phyloP scores from a whole-genome alignment of 2,797 vertebrate species.

The Karalla daura region DNA sequence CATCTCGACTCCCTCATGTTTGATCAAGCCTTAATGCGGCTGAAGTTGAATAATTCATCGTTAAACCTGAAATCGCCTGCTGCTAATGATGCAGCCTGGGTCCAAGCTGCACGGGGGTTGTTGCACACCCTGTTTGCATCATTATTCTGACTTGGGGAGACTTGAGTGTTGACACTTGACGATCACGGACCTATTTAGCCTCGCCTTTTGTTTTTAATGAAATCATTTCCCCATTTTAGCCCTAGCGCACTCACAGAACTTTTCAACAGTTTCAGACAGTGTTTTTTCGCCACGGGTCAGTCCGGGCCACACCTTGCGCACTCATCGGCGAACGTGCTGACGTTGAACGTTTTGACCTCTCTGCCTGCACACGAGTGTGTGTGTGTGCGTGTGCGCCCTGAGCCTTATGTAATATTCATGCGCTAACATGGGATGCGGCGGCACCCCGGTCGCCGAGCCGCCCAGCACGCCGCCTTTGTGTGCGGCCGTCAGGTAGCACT shows the following conservation, averaged over 20 bases:
- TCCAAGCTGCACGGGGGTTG: too few relatives aligned
- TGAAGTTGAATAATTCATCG: too few relatives aligned
- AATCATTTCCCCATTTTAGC: not conserved
- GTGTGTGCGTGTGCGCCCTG: not conserved
- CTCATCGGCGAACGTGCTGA: conserved; percentile 56
- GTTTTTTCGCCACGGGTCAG: not conserved
- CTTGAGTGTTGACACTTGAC: too few relatives aligned
- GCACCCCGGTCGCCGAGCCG: conserved; percentile 22
- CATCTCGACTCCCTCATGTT: too few relatives aligned
- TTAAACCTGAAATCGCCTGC: too few relatives aligned
- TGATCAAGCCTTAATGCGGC: too few relatives aligned
- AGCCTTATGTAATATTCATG: conserved; percentile 59
- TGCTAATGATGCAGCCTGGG: too few relatives aligned
- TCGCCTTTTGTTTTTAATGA: too few relatives aligned
- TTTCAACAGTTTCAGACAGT: conserved; percentile 9
- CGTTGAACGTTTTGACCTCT: conserved; percentile 20
- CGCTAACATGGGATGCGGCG: conserved; percentile 43
- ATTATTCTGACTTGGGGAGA: too few relatives aligned
- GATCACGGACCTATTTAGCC: too few relatives aligned
- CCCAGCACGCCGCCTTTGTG: conserved; percentile 26
- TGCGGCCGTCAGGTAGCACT: conserved; percentile 36
- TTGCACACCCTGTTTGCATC: too few relatives aligned
- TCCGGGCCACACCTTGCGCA: conserved; percentile 18
- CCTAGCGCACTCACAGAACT: not conserved
- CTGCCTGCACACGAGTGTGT: conserved; percentile 8